Evolutionary conservation across 2,888 invertebrate genomes (phyloP), one percentile per base, ranked within the genome.

Genomic region (Heptascelio sp.): DNA sequence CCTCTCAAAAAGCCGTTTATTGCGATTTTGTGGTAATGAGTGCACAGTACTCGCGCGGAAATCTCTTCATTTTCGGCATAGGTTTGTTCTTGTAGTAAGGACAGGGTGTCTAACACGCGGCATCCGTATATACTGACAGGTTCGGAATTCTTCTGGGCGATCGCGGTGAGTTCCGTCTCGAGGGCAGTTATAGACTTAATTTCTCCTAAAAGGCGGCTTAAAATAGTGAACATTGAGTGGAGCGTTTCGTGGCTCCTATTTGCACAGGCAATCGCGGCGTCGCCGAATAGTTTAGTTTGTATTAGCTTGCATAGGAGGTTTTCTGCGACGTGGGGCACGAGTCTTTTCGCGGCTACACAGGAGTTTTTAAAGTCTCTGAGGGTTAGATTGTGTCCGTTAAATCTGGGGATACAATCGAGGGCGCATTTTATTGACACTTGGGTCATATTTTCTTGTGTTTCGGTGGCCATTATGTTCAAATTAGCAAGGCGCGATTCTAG

Each of bases 341-440:
- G 23, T 21, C 26, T 19, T 0, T 60, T 46, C 3, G 71, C 46
- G 0, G 25, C 2, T 23, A 15, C 30, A 19, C 70, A 70, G 8
- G 9, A n/a, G 15, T 17, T 17, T 1, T 46, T 46, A 26, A 70
- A 70, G 4, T 71, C 71, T 21, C 71, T 13, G 1, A 60, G 49
- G n/a, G 13, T 3, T 5, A 59, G 30, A 6, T 34, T 49, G 0
- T 57, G 9, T 2, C 59, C 71, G 17, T 71, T 51, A 26, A 23
- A 60, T 2, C 34, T 26, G 0, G 60, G 59, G 4, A 71, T 60
- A n/a, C 59, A 60, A n/a, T 71, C 60, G 0, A 71, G 17, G 0
- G 59, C 60, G 23, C 59, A 34, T n/a, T 71, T 71, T 2, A 71
- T 34, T 15, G 71, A 49, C 11, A 70, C 43, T n/a, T n/a, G n/a